Evolutionary conservation across 2,888 invertebrate genomes (phyloP).

Genomic region (Chromoteleia sp.): DNA sequence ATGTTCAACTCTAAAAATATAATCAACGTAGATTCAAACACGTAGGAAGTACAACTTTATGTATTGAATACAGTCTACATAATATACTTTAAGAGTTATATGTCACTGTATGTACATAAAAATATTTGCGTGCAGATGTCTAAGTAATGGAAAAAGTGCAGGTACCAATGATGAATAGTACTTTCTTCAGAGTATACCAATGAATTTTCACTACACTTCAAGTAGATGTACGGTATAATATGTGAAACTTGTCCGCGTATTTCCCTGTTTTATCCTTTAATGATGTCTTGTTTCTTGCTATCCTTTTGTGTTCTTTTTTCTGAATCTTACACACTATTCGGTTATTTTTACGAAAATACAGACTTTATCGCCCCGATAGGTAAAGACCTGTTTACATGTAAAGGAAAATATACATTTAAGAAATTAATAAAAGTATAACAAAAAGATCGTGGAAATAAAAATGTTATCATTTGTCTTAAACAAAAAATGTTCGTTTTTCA

Average conservation of each 20-base stretch:
- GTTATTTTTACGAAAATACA: slow-evolving; percentile 2
- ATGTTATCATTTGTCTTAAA: no score
- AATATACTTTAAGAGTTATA: no score
- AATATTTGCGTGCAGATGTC: no score
- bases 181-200: slow-evolving; percentile 7
- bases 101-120: no score
- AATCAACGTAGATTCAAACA: no score
- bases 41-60: no score
- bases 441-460: no score
- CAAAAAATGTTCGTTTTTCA: no score
- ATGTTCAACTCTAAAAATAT: no score
- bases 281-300: background rate
- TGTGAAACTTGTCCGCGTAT: background rate
- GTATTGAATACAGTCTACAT: no score
- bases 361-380: background rate
- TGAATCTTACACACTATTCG: background rate
- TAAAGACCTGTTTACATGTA: slow-evolving; percentile 1
- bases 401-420: background rate
- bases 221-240: background rate
- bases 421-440: no score
- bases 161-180: background rate
- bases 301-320: background rate
- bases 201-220: slow-evolving; percentile 8
- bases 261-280: background rate
- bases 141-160: no score